Evolutionary conservation across 2,888 invertebrate genomes (phyloP).

Genomic region (Norana najaformis): DNA sequence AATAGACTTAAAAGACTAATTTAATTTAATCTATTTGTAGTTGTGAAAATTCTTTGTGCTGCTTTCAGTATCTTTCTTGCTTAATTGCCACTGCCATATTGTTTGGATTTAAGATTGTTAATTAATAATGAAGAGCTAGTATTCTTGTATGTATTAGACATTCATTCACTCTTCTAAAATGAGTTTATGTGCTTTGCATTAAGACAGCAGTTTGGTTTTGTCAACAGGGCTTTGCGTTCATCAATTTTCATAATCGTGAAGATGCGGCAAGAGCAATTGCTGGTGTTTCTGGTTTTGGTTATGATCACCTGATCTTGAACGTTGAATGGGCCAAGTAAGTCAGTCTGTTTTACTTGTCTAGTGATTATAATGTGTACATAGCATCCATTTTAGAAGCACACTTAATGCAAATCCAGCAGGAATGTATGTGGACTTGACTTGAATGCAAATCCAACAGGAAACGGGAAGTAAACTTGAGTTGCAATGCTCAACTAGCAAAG

Average conservation of each 20-base stretch:
- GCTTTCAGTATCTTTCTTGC: background rate
- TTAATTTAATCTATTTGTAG: background rate
- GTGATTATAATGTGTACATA: background rate
- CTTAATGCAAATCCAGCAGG: too few species aligned
- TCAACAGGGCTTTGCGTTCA: conserved; percentile 94
- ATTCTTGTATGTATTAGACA: background rate
- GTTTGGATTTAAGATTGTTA: background rate
- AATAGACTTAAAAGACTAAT: background rate
- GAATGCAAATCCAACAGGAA: too few species aligned
- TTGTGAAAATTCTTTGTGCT: background rate
- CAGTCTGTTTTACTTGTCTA: too few species aligned
- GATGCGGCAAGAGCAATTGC: conserved; percentile 91
- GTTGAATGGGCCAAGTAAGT: conserved; percentile 94
- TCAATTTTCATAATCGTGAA: conserved; percentile 87
- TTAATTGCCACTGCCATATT: too few species aligned
- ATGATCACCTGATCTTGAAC: conserved; percentile 94
- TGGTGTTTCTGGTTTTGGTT: conserved; percentile 87
- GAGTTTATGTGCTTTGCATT: background rate
- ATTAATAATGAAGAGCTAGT: background rate
- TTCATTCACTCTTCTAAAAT: background rate
- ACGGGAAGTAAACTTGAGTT: too few species aligned
- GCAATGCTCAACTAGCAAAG: too few species aligned
- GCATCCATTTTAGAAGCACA: too few species aligned
- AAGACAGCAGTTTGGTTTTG: background rate
- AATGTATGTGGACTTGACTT: too few species aligned